These are phyloP conservation scores for Discoglossus pictus DNA, from an alignment of 2,797 vertebrate genomes.

Conservation along the genomic window DNA sequence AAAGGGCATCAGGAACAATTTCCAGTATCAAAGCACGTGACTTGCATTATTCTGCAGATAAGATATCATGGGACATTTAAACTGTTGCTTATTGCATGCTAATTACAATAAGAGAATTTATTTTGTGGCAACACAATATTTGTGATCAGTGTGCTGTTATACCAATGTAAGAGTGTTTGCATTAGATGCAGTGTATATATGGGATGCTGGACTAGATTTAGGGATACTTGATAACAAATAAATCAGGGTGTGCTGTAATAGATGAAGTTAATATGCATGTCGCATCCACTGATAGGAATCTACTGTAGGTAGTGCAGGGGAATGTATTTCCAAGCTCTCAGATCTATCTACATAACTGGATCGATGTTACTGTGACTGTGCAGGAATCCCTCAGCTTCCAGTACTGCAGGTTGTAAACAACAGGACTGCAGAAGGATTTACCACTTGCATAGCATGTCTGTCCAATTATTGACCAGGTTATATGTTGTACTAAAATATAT, in stretches of 20 bases:
- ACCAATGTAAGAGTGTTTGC: too few species aligned
- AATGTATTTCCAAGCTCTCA: conserved; percentile 14
- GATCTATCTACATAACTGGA: background rate
- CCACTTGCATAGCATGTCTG: background rate
- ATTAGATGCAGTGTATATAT: too few species aligned
- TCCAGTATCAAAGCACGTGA: too few species aligned
- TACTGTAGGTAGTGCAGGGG: conserved; percentile 19
- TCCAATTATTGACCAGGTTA: too few species aligned
- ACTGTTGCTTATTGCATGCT: too few species aligned
- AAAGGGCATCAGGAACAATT: background rate
- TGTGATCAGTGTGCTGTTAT: too few species aligned
- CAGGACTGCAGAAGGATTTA: conserved; percentile 11
- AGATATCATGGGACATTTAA: too few species aligned
- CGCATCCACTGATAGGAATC: conserved; percentile 3
- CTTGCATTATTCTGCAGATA: too few species aligned
- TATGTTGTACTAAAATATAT: too few species aligned
- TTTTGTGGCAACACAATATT: too few species aligned
- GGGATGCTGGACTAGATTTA: background rate
- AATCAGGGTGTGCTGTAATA: conserved; percentile 1
- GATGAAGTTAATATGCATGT: conserved; percentile 17
- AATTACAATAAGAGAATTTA: too few species aligned
- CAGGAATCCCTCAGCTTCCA: conserved; percentile 12
- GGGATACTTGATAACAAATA: conserved; percentile 16
- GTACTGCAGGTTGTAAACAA: conserved; percentile 23
- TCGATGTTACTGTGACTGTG: conserved; percentile 15